phyloP scores from a whole-genome alignment of 30 jellyfish, hydroid and myxozoan species.

The Cassiopea xamachana region DNA sequence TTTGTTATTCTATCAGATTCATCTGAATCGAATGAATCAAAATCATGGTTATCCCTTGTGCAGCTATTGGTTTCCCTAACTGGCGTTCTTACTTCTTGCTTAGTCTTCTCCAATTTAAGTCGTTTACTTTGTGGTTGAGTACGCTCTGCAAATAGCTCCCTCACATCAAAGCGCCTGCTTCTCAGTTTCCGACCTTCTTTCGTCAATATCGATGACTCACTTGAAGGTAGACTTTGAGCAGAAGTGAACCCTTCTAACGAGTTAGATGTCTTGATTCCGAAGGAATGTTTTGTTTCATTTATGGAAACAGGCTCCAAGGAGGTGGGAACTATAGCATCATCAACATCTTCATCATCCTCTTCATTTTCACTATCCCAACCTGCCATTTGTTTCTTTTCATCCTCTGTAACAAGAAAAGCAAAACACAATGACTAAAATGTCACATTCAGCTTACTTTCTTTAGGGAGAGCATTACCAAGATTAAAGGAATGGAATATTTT shows the following conservation, averaged over 20 bases:
- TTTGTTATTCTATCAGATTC: not conserved
- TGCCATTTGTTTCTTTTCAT: slow-evolving; percentile 1
- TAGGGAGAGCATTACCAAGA: too few relatives aligned
- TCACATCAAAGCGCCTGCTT: slow-evolving; percentile 63
- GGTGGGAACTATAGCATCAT: not conserved
- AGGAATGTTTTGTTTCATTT: not conserved
- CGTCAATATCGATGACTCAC: slow-evolving; percentile 1
- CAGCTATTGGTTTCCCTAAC: slow-evolving; percentile 1
- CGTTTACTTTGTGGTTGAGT: slow-evolving; percentile 45
- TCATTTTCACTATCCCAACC: slow-evolving; percentile 66
- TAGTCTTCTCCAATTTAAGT: slow-evolving; percentile 9
- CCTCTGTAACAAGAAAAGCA: not conserved
- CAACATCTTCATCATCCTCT: slow-evolving; percentile 27
- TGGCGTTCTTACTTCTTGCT: not conserved
- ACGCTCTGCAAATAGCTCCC: slow-evolving; percentile 30
- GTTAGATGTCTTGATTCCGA: too few relatives aligned
- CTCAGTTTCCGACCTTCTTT: slow-evolving; percentile 60
- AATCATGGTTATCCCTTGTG: slow-evolving; percentile 8
- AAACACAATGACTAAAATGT: too few relatives aligned
- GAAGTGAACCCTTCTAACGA: not conserved
- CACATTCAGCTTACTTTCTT: too few relatives aligned
- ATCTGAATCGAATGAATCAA: not conserved
- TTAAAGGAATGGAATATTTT: too few relatives aligned
- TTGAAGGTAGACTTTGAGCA: not conserved
- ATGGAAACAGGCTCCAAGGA: not conserved